Evolutionary conservation across 2,888 invertebrate species (phyloP).

Genomic region (Leuctra nigra): DNA sequence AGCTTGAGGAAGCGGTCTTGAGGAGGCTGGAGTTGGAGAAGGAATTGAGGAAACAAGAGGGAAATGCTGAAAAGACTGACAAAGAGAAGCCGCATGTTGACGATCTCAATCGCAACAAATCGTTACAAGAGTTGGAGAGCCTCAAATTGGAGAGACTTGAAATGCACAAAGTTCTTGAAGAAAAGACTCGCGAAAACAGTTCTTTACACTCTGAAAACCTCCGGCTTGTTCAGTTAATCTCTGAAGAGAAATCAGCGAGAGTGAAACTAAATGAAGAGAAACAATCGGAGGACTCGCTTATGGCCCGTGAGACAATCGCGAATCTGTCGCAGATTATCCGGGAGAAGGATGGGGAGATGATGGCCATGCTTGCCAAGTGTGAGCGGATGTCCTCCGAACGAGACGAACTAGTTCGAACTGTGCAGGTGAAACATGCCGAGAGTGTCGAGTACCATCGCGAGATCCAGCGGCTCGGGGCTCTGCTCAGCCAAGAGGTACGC

Average conservation of each 20-base stretch:
- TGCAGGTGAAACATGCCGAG: slow-evolving; percentile 80
- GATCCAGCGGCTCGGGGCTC: slow-evolving; percentile 66
- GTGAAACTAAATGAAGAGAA: slow-evolving; percentile 8
- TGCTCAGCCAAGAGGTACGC: slow-evolving; percentile 36
- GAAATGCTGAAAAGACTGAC: slow-evolving; percentile 19
- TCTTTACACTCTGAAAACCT: slow-evolving; percentile 20
- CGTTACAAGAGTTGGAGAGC: background rate
- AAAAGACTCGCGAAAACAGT: slow-evolving; percentile 21
- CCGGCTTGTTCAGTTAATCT: slow-evolving; percentile 20
- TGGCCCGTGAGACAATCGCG: slow-evolving; percentile 37
- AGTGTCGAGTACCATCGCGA: slow-evolving; percentile 78
- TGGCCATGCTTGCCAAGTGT: slow-evolving; percentile 39
- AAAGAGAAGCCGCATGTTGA: slow-evolving; percentile 16
- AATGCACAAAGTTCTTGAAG: slow-evolving; percentile 20
- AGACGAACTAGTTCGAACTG: slow-evolving; percentile 61
- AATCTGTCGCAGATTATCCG: slow-evolving; percentile 39
- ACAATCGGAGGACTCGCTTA: slow-evolving; percentile 15
- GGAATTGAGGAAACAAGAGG: slow-evolving; percentile 28
- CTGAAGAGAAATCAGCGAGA: slow-evolving; percentile 13
- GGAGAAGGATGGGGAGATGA: slow-evolving; percentile 42
- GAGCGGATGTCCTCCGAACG: slow-evolving; percentile 41
- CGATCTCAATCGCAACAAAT: background rate
- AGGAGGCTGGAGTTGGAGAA: slow-evolving; percentile 21
- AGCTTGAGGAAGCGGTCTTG: slow-evolving; percentile 12
- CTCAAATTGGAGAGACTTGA: background rate